Base-by-base conservation (phyloP, 2,113 vertebrate genomes). In the Semicossyphus pulcher region DNA sequence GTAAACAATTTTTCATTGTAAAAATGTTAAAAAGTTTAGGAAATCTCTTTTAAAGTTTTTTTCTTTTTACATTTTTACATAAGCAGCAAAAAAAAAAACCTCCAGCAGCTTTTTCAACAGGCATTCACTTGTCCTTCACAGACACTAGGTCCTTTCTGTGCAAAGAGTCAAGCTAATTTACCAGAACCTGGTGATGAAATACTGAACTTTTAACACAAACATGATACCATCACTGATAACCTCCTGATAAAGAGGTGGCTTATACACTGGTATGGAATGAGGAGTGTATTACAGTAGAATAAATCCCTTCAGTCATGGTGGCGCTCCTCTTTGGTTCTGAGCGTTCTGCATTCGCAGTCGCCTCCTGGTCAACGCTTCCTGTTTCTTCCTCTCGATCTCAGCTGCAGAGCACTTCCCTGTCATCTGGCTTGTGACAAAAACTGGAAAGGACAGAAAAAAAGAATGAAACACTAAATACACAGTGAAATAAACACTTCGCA, bases 361-460 rank as follows among this genome's bases (percentile, higher is more conserved):
- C 83, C 96, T 95, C 83, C 96, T 92, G 75, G 95, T 93, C 81
- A 98, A 82, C 1, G 97, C 97, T 78, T 96, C 96, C 81, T 96
- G 96, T 52, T 96, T 97, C 85, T 99, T 99, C 52, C 86, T 94
- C 88, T 97, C 96, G 69, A 98, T 99, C 91, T 99, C 97, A 48
- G 95, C 95, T 20, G 94, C 93, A 20, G 95, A 95, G 89, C 94
- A 97, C 61, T 93, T 96, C 58, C 87, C 93, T 0, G 85, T 92
- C 85, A 86, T 92, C 18, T 94, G 93, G 62, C 93, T 93, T 26
- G 93, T 86, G 62, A 93, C 80, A 54, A 91, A 93, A 41, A 88
- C 96, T 97, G 84, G 66, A 92, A 91, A 86, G 67, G 60, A 83
- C n/a, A 88, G 67, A 44, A 77, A 53, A 29, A 67, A 72, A 85